Base-by-base conservation (phyloP, 1,140 invertebrate species). In the Anthonomus grandis region DNA sequence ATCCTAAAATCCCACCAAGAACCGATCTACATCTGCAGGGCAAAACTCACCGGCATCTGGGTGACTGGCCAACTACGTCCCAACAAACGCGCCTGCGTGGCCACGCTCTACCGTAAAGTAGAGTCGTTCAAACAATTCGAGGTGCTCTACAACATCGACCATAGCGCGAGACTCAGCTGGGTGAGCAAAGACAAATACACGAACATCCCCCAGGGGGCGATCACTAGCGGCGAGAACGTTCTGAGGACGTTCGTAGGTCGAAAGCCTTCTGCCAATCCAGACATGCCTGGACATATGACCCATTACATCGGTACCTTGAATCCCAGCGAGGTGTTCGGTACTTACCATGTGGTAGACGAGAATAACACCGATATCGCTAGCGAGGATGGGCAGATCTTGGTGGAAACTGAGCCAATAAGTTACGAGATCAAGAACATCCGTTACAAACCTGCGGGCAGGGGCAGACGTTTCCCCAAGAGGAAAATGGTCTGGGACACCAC, bases 131-230 rank as follows among this genome's bases (percentile, higher is more conserved):
- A 80, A 1, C 73, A 77, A 23, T 91, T 88, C 67, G 86, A 92
- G 65, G 77, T 91, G 3, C 72, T 91, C 10, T 81, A 88, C 64
- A 91, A 91, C 71, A 80, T 86, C 45, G 86, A 90, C 57, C 82
- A 83, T 46, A 82, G 86, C n/a, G 86, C 84, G 1, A 77, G 86
- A 34, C 75, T 91, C 0, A 81, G 76, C 47, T 92, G 89, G 89
- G 75, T 79, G 5, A 67, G 75, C 8, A 90, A 87, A 85, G 74
- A 80, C 54, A 88, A 84, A 68, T 88, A 82, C 65, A 78, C 71
- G 50, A 64, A 76, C 2, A 69, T 78, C 1, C 81, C 82, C 0
- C 75, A 76, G 17, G 88, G 89, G 3, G 80, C 84, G n/a, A 84
- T 91, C 6, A 76, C 81, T 2, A 76, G 81, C 48, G 72, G 79